Evolutionary conservation across 2,797 vertebrate species (phyloP).

Genomic region (Borostomias antarcticus): DNA sequence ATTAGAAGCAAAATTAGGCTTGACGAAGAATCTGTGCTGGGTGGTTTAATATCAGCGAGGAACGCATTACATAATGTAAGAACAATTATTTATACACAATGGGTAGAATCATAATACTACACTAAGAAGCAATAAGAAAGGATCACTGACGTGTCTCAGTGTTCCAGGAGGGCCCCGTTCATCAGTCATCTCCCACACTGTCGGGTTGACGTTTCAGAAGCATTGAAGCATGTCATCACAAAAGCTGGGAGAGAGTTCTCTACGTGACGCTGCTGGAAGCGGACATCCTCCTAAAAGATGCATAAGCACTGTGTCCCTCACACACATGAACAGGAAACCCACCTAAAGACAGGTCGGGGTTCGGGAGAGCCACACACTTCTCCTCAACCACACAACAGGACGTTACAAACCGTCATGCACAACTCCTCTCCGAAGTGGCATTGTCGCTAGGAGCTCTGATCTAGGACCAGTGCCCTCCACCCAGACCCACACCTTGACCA

Average conservation of each 20-base stretch:
- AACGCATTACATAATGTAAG: too few relatives aligned
- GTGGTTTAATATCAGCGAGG: too few relatives aligned
- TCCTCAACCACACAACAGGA: not conserved
- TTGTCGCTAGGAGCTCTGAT: not conserved
- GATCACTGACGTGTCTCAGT: not conserved
- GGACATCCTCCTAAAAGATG: conserved; percentile 66
- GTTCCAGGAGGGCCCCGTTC: not conserved
- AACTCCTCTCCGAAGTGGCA: not conserved
- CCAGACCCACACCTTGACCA: not conserved
- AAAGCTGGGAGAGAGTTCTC: conserved; percentile 39
- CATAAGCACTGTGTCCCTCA: conserved; percentile 37
- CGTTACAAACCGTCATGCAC: not conserved
- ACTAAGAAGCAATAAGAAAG: not conserved
- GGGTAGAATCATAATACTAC: not conserved
- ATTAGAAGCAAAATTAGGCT: not conserved
- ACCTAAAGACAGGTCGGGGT: not conserved
- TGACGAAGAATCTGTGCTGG: too few relatives aligned
- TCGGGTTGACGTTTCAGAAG: conserved; percentile 27
- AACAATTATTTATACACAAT: too few relatives aligned
- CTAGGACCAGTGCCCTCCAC: too few relatives aligned
- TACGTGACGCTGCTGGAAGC: conserved; percentile 47
- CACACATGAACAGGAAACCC: not conserved
- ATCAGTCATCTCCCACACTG: not conserved
- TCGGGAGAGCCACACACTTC: not conserved
- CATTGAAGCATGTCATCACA: conserved; percentile 43